phyloP scores from a whole-genome alignment of 2,113 vertebrate species.

The Nipponia nippon region DNA sequence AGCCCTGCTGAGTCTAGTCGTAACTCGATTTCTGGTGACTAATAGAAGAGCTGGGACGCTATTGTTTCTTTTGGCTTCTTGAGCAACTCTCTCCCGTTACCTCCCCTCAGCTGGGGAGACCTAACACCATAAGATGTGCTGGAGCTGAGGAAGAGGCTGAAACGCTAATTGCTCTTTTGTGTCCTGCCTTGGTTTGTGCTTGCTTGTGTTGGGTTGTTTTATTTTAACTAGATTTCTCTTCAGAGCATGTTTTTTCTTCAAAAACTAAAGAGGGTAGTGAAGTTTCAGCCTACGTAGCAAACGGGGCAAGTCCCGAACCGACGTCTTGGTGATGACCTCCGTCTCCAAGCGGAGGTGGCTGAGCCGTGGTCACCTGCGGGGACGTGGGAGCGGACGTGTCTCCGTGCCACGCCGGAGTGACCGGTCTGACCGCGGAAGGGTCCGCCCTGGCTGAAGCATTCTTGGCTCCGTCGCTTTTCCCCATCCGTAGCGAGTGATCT shows the following conservation, averaged over 20 bases:
- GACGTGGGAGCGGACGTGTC: neutral
- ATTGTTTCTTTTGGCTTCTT: constrained; percentile 62
- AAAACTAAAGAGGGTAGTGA: neutral
- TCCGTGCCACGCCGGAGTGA: neutral
- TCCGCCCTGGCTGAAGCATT: neutral
- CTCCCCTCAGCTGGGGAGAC: constrained; percentile 35
- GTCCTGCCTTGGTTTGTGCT: neutral
- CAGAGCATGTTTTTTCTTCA: neutral
- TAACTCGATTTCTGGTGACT: constrained; percentile 38
- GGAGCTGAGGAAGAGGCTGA: neutral
- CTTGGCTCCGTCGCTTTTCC: neutral
- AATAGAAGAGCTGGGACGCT: constrained; percentile 4
- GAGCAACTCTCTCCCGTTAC: constrained; percentile 28
- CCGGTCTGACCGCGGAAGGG: neutral
- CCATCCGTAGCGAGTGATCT: neutral
- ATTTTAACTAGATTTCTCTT: neutral
- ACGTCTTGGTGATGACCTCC: neutral
- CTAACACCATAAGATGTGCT: constrained; percentile 13
- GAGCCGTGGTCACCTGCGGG: neutral
- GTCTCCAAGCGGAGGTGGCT: neutral
- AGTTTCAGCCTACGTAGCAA: neutral
- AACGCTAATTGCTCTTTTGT: neutral
- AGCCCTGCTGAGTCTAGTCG: constrained; percentile 48
- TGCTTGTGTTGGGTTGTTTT: neutral
- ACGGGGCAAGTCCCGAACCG: fast-evolving